Evolutionary conservation across 2,113 vertebrate species (phyloP).

Genomic region (Origma solitaria): DNA sequence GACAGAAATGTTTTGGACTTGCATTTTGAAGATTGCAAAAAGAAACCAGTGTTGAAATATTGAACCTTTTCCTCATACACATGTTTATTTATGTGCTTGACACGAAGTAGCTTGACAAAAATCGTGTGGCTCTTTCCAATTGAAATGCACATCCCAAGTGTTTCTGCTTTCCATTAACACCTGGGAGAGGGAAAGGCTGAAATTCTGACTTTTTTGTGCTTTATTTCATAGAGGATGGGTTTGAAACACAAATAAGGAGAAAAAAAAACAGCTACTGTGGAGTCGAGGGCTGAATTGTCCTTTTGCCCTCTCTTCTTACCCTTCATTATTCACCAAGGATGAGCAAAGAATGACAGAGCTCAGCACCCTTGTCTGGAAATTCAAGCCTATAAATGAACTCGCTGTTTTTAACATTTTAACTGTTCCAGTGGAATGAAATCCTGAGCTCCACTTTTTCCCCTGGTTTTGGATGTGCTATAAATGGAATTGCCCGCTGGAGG

Average conservation of each 20-base stretch:
- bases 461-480: neutral
- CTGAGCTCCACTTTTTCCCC: neutral
- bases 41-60: neutral
- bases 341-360: neutral
- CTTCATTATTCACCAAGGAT: neutral
- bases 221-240: neutral
- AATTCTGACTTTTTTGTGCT: neutral
- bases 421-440: neutral
- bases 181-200: neutral
- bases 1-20: neutral
- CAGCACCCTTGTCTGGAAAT: neutral
- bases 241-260: neutral
- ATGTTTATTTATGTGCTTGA: constrained; percentile 5
- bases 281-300: neutral
- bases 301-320: neutral
- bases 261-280: neutral
- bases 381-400: neutral
- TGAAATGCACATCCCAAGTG: neutral
- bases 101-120: neutral
- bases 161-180: neutral
- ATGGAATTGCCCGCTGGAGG: neutral
- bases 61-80: neutral
- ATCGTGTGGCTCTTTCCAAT: neutral
- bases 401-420: neutral
- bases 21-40: neutral